Evolutionary conservation across 2,888 invertebrate genomes (phyloP), one percentile per base, ranked within the genome.

Genomic region (Cephus sareptanus): DNA sequence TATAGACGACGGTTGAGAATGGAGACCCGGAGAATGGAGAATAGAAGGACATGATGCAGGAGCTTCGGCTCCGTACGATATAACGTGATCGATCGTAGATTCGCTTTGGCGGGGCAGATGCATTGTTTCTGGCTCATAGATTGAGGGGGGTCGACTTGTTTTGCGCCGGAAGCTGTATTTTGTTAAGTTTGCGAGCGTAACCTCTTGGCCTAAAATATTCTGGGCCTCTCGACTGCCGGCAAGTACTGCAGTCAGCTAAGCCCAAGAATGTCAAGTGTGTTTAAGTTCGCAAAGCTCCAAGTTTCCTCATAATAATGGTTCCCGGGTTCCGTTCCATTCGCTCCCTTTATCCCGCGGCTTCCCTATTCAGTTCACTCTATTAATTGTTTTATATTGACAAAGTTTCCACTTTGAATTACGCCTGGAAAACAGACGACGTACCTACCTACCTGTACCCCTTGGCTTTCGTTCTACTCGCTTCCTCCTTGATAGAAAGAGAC

Each of bases 361-460:
- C 40, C 77, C 70, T 75, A 76, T 80, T 81, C 76, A 73, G 69
- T 77, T 79, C 77, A 80, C 78, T 79, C 78, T 81, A 82, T 83
- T 83, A 85, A 84, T 83, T 85, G 83, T 81, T 80, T 84, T 82
- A 85, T 82, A 84, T 83, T 84, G 80, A 82, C 81, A 82, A 85
- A 85, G 82, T 85, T 85, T 83, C 83, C 78, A 79, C 80, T 77
- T 79, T 76, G 77, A 81, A 82, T 82, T 82, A 79, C 73, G 76
- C 71, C 56, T 56, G 56, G 9, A 2, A 9, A 23, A 23, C 56
- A 56, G 40, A 9, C 40, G 40, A 56, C 23, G 40, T 56, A 23
- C 40, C 40, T 23, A 3, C 35, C 35, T 35, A 11, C 34, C 34
- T 34, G 11, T 34, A 34, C 6, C 34, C 6, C 23, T 9, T 23